Percentiles rank a stretch among this genome's conserved stretches.
Evolutionary conservation across 2,888 invertebrate genomes (phyloP).

Genomic region (Hydrotaea diabolus): DNA sequence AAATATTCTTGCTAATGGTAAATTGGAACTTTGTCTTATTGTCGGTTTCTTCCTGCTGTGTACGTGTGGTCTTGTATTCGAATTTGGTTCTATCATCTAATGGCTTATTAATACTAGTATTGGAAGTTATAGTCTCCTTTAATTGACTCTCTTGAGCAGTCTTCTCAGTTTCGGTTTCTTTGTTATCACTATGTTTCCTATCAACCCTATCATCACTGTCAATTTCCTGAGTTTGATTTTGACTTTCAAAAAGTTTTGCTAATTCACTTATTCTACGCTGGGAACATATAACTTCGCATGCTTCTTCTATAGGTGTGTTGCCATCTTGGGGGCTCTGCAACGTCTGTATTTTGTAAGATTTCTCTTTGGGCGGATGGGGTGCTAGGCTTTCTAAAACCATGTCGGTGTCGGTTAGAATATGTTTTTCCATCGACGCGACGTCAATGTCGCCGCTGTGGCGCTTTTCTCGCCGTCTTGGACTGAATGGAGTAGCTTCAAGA

Average conservation of each 20-base stretch:
- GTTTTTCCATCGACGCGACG: conserved; percentile 71
- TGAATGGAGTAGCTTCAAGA: conserved; percentile 72
- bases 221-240: conserved; percentile 53
- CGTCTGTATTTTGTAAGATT: not conserved
- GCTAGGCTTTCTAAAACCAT: conserved; percentile 70
- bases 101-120: conserved; percentile 51
- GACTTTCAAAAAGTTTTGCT: conserved; percentile 69
- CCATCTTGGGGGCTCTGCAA: conserved; percentile 50
- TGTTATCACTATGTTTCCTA: conserved; percentile 44
- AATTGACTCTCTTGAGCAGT: conserved; percentile 55
- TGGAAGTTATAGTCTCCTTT: conserved; percentile 47
- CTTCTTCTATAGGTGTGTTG: conserved; percentile 69
- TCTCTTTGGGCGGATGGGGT: not conserved
- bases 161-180: conserved; percentile 51
- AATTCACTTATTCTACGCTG: conserved; percentile 72
- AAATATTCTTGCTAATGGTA: conserved; percentile 31
- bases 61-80: conserved; percentile 11
- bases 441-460: conserved; percentile 66
- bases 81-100: conserved; percentile 37
- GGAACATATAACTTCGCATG: conserved; percentile 74
- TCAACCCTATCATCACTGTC: conserved; percentile 28
- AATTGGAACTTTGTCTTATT: conserved; percentile 34
- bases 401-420: conserved; percentile 73
- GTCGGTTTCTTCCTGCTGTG: conserved; percentile 14
- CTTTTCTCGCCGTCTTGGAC: conserved; percentile 75